Evolutionary conservation across 2,797 vertebrate genomes (phyloP).

Genomic region (Neosalanx taihuensis): DNA sequence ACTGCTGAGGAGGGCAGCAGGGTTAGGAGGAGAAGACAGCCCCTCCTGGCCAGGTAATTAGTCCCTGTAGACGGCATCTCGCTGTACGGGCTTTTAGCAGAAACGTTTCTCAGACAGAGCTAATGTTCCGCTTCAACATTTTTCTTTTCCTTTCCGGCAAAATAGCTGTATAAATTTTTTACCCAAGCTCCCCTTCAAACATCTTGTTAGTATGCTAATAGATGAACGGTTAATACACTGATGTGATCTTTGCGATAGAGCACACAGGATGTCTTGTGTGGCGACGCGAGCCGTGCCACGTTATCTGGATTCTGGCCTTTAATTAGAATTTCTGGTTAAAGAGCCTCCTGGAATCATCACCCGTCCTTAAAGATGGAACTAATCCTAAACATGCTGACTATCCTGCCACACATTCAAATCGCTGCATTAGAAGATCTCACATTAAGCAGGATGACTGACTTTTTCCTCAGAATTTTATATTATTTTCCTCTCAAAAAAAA

Average conservation of each 20-base stretch:
- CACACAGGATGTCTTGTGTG: conserved; percentile 10
- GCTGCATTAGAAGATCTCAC: conserved; percentile 19
- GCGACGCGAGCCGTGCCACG: conserved; percentile 1
- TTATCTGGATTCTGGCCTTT: conserved; percentile 31
- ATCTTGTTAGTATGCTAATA: conserved; percentile 45
- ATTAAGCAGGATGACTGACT: conserved; percentile 22
- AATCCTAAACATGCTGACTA: conserved; percentile 33
- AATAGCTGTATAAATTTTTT: conserved; percentile 30
- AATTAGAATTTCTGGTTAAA: conserved; percentile 42
- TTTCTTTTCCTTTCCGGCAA: conserved; percentile 27
- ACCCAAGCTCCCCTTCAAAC: conserved; percentile 20
- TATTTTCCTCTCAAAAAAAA: background rate
- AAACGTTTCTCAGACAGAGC: conserved; percentile 16
- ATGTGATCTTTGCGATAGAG: conserved; percentile 32
- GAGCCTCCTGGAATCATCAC: conserved; percentile 36
- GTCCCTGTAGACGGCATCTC: conserved; percentile 20
- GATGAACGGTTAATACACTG: conserved; percentile 29
- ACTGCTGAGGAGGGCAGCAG: background rate
- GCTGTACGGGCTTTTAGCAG: conserved; percentile 19
- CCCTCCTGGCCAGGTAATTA: conserved; percentile 32
- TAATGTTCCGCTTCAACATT: conserved; percentile 18
- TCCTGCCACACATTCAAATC: conserved; percentile 17
- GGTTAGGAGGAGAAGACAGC: conserved; percentile 5
- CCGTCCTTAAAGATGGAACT: conserved; percentile 18
- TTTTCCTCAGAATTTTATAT: conserved; percentile 13